Conservation (phyloP, 2,888 invertebrate species). For the Lasioglossum marginatum region DNA sequence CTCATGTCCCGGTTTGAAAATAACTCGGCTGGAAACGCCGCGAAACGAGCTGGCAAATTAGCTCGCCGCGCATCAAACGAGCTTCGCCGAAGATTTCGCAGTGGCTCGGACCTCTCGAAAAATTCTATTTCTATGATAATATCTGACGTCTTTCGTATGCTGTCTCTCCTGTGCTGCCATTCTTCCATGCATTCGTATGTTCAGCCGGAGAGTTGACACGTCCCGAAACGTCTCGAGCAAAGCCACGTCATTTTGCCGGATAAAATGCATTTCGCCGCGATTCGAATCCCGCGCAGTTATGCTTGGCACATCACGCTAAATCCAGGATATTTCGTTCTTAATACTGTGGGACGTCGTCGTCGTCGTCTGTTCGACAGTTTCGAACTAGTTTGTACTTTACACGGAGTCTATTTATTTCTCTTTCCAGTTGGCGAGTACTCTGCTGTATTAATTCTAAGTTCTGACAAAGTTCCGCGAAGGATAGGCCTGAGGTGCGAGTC, state of each 20-base stretch:
- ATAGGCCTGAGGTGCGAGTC: not conserved
- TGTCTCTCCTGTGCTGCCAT: not conserved
- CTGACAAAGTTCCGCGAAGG: not conserved
- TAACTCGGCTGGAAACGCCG: not conserved
- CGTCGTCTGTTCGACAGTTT: not conserved
- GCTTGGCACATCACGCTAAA: not conserved
- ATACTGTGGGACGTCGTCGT: not conserved
- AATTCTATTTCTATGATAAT: slow-evolving; percentile 7
- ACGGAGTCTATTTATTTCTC: not conserved
- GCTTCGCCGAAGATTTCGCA: not conserved
- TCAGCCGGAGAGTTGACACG: not conserved
- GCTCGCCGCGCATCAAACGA: too few species aligned
- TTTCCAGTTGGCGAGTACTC: not conserved
- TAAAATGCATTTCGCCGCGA: slow-evolving; percentile 16
- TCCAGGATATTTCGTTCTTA: not conserved
- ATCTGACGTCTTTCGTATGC: not conserved
- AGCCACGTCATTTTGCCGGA: slow-evolving; percentile 9
- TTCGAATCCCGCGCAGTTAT: not conserved
- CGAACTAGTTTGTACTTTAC: not conserved
- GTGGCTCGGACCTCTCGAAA: not conserved
- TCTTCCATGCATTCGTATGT: not conserved
- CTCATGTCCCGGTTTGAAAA: not conserved
- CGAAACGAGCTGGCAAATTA: not conserved
- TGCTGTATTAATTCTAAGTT: not conserved
- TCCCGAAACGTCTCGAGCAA: not conserved